Evolutionary conservation across 1,140 invertebrate species (phyloP).

Genomic region (Campoletis sonorensis): DNA sequence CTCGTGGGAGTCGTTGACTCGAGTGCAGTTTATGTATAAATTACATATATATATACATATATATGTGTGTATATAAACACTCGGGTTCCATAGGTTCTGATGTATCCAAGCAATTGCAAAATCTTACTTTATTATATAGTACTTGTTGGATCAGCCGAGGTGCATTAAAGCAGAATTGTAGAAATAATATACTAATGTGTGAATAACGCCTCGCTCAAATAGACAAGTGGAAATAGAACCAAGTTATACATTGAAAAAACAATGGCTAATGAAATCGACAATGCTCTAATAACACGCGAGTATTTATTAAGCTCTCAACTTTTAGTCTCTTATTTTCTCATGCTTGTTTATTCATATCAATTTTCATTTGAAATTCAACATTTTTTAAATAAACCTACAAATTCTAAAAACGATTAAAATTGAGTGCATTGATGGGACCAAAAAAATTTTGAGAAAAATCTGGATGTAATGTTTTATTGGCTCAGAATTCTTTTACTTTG

Average conservation of each 20-base stretch:
- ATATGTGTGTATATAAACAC: neutral
- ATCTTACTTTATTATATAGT: conserved; percentile 15
- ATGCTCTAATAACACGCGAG: neutral
- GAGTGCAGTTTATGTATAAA: neutral
- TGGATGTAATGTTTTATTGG: too few relatives aligned
- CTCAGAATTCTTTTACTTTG: too few relatives aligned
- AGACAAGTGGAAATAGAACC: neutral
- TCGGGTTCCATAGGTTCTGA: neutral
- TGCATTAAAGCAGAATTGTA: neutral
- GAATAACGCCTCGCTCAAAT: neutral
- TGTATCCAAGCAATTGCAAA: conserved; percentile 14
- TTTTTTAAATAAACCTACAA: too few relatives aligned
- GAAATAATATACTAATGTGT: conserved; percentile 13
- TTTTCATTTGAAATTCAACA: neutral
- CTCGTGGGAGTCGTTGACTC: conserved; percentile 18
- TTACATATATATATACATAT: too few relatives aligned
- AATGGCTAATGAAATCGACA: conserved; percentile 18
- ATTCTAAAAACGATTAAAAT: too few relatives aligned
- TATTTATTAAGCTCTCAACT: neutral
- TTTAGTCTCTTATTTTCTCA: neutral
- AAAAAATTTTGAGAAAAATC: too few relatives aligned
- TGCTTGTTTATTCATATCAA: neutral
- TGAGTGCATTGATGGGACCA: too few relatives aligned
- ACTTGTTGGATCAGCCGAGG: neutral
- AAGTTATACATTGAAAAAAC: neutral